Percentiles rank a stretch among this genome's conserved stretches.
phyloP scores from a whole-genome alignment of 1,140 invertebrate genomes.

The Lucilia sericata region DNA sequence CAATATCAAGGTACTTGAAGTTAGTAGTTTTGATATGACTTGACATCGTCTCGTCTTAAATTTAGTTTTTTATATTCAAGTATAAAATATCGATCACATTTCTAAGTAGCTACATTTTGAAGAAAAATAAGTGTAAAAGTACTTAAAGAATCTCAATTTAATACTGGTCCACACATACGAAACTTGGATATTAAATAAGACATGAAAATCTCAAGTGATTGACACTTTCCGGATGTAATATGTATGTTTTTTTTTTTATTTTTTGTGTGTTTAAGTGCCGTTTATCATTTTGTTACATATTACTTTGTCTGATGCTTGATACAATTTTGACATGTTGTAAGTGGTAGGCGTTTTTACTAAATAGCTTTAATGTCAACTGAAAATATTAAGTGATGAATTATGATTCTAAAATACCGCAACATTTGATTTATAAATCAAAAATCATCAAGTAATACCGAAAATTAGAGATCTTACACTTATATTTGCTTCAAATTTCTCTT shows the following conservation, averaged over 20 bases:
- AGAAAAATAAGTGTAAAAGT: neutral
- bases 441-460: no score
- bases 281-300: slow-evolving; percentile 6
- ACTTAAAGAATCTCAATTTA: neutral
- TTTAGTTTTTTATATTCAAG: neutral
- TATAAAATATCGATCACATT: slow-evolving; percentile 33
- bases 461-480: no score
- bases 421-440: no score
- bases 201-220: slow-evolving; percentile 53
- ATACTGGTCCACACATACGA: neutral
- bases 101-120: neutral
- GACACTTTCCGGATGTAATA: slow-evolving; percentile 59
- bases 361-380: no score
- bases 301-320: neutral
- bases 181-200: neutral
- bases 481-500: no score
- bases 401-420: no score
- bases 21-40: neutral
- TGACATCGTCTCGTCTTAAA: neutral
- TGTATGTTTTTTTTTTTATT: neutral
- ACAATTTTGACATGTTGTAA: neutral
- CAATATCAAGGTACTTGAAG: neutral
- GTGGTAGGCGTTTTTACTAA: no score
- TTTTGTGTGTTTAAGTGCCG: neutral
- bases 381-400: no score